A percentile compares a stretch with the other conserved stretches of the same genome.
phyloP scores from a whole-genome alignment of 2,888 invertebrate genomes.

The Hemaris fuciformis region DNA sequence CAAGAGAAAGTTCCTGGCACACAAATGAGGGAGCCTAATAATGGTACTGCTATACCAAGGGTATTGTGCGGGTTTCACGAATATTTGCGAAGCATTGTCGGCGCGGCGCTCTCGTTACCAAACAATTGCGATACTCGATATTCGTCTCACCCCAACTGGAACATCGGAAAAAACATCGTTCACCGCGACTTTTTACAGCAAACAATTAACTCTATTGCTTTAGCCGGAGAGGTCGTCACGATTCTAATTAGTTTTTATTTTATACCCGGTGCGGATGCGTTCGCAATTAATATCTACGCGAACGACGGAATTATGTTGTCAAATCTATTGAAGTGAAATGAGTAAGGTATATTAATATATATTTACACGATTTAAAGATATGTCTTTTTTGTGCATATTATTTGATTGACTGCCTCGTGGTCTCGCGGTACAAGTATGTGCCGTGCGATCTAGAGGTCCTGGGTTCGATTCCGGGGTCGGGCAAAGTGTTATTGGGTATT shows the following conservation, averaged over 20 bases:
- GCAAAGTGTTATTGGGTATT: no score
- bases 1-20: neutral
- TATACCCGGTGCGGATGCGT: conserved; percentile 19
- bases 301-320: conserved; percentile 8
- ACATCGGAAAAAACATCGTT: conserved; percentile 15
- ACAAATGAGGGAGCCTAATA: neutral
- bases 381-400: no score
- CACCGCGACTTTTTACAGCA: conserved; percentile 40
- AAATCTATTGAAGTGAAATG: neutral
- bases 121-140: conserved; percentile 17
- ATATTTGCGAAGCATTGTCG: neutral
- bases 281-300: conserved; percentile 18
- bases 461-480: no score
- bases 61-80: neutral
- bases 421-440: no score
- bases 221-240: conserved; percentile 47
- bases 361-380: no score
- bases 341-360: neutral
- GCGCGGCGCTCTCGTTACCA: conserved; percentile 5
- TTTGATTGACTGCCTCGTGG: no score
- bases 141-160: conserved; percentile 14
- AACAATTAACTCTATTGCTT: conserved; percentile 53
- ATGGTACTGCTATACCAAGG: neutral
- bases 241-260: conserved; percentile 47
- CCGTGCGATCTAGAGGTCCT: no score